phyloP scores from a whole-genome alignment of 2,797 vertebrate species.

The Neomorphus geoffroyi region DNA sequence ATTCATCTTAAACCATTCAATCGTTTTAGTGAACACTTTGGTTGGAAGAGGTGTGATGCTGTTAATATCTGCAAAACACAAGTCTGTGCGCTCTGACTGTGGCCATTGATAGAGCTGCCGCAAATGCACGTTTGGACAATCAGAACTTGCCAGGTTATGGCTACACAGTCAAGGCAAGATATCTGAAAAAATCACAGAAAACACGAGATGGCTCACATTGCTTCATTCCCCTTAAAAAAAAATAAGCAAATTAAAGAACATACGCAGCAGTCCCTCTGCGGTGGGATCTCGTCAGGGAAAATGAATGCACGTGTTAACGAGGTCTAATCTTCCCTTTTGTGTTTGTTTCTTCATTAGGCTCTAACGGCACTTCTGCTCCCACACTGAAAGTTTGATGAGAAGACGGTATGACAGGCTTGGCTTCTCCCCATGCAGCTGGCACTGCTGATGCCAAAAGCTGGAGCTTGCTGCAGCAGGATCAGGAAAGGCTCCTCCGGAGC shows the following conservation, averaged over 20 bases:
- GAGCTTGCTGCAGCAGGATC: conserved; percentile 77
- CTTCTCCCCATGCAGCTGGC: conserved; percentile 83
- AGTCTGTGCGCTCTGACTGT: neutral
- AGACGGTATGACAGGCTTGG: conserved; percentile 89
- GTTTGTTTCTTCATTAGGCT: conserved; percentile 86
- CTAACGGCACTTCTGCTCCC: conserved; percentile 66
- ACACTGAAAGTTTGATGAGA: conserved; percentile 84
- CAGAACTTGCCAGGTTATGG: rapidly evolving
- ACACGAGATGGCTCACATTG: rapidly evolving
- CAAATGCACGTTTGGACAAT: neutral
- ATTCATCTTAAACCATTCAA: neutral
- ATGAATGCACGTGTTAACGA: conserved; percentile 81
- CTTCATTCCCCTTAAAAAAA: neutral
- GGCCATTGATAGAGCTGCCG: neutral
- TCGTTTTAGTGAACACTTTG: neutral
- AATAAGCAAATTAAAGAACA: rapidly evolving
- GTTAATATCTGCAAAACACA: neutral
- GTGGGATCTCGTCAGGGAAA: conserved; percentile 18
- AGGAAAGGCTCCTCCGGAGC: conserved; percentile 76
- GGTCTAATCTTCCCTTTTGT: conserved; percentile 87
- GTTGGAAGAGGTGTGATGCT: neutral
- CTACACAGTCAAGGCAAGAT: rapidly evolving
- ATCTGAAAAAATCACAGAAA: neutral
- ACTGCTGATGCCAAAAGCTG: conserved; percentile 78
- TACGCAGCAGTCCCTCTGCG: neutral